Evolutionary conservation across 2,888 invertebrate species (phyloP), one percentile per base, ranked within the genome.

Genomic region (Tenthredo distinguenda): DNA sequence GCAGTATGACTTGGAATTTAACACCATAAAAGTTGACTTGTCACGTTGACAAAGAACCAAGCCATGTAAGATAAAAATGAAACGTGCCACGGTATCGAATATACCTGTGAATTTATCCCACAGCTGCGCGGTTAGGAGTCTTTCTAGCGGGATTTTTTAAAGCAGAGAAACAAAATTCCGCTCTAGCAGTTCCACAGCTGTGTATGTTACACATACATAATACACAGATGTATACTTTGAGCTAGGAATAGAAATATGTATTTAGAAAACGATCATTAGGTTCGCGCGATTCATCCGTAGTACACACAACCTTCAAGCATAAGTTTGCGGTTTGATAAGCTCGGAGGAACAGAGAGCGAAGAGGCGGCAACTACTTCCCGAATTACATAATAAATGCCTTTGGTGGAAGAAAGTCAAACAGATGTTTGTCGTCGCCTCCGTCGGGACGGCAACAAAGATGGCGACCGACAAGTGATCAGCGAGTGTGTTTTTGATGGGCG

Each of bases 391-490:
- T 31, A 83, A 62, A 83, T 68, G 83, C 47, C 68, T 83, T 71
- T 65, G 47, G 83, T 83, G 83, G 68, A 71, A 71, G 83, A 83
- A 68, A 83, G 83, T 83, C 83, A 47, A 83, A 68, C 83, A 83
- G 83, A 83, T 83, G 83, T 68, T 83, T 83, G 71, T 47, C 83
- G 83, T 83, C 83, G 83, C 83, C 83, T 83, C 83, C 83, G 83
- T 87, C 89, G 89, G 88, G 88, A 89, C 88, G 87, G 89, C 88
- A 89, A 89, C 89, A 91, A 92, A 91, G 88, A 91, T 91, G 91
- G 92, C 90, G 90, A 87, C 86, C 86, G 81, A 84, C 88, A 88
- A 88, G 87, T 88, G 86, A 89, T 87, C 88, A 88, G 87, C 86
- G 87, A 87, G 89, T 90, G 88, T 88, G 89, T 87, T 88, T 89